Conservation (phyloP, 2,113 vertebrate species). For the Plecotus auritus region DNA sequence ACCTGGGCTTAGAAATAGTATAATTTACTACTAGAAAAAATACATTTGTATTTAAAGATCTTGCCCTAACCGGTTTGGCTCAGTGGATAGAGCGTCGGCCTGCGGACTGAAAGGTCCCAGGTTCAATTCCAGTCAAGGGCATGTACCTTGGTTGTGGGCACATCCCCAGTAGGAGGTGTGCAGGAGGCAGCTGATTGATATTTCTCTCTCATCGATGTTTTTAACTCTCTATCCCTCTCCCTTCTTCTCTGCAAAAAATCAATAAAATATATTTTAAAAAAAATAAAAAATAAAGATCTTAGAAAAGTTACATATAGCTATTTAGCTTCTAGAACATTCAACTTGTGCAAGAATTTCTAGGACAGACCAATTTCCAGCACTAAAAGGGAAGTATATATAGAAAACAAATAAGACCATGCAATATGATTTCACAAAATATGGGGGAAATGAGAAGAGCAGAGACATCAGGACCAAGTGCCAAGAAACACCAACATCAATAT, state of each 20-base stretch:
- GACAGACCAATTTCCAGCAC: neutral
- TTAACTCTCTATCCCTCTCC: too few species aligned
- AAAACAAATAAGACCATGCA: neutral
- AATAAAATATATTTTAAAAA: too few species aligned
- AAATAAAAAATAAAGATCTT: slow-evolving; percentile 14
- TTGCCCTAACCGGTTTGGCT: too few species aligned
- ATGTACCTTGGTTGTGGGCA: too few species aligned
- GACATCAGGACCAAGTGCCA: neutral
- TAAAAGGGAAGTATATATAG: neutral
- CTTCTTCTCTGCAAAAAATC: too few species aligned
- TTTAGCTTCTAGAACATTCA: neutral
- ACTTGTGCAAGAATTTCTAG: neutral
- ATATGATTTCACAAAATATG: neutral
- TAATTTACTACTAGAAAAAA: neutral
- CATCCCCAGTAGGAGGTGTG: too few species aligned
- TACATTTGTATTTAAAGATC: neutral
- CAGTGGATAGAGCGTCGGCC: too few species aligned
- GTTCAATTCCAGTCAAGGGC: too few species aligned
- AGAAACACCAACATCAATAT: neutral
- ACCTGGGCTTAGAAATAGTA: neutral
- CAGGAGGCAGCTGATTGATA: too few species aligned
- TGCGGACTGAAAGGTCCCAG: too few species aligned
- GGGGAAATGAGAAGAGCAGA: neutral
- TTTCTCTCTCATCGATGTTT: too few species aligned
- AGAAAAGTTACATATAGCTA: neutral